A percentile compares a stretch with the other conserved stretches of the same genome.
Evolutionary conservation across 2,113 vertebrate species (phyloP).

Genomic region (Petrocephalus microphthalmus): DNA sequence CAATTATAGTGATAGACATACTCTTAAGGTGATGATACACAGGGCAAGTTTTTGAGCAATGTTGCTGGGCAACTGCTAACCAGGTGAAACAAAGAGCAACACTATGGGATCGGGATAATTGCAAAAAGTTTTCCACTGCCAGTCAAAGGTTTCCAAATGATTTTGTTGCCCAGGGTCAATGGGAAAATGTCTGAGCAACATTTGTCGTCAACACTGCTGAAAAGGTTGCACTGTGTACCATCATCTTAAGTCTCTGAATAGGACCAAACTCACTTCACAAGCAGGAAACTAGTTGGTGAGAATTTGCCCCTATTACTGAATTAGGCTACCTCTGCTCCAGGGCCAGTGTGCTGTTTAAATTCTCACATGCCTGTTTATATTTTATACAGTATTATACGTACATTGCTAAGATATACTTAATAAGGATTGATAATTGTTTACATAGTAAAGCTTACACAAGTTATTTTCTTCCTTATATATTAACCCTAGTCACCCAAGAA

Average conservation of each 20-base stretch:
- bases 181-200: neutral
- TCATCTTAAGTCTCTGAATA: neutral
- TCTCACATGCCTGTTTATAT: neutral
- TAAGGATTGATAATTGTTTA: neutral
- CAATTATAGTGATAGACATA: neutral
- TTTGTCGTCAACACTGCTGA: neutral
- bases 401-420: neutral
- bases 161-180: neutral
- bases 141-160: neutral
- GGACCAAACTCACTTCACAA: neutral
- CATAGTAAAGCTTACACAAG: neutral
- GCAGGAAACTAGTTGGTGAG: neutral
- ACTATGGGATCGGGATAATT: neutral
- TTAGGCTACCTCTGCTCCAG: neutral
- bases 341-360: neutral
- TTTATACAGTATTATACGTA: neutral
- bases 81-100: neutral
- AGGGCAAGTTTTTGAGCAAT: neutral
- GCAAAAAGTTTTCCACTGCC: neutral
- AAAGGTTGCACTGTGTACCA: neutral
- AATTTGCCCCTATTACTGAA: neutral
- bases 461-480: neutral
- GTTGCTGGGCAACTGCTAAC: neutral
- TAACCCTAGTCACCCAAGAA: neutral
- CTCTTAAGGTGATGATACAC: neutral